Evolutionary conservation across 2,888 invertebrate genomes (phyloP).

Genomic region (Nematopogon swammerdamellus): DNA sequence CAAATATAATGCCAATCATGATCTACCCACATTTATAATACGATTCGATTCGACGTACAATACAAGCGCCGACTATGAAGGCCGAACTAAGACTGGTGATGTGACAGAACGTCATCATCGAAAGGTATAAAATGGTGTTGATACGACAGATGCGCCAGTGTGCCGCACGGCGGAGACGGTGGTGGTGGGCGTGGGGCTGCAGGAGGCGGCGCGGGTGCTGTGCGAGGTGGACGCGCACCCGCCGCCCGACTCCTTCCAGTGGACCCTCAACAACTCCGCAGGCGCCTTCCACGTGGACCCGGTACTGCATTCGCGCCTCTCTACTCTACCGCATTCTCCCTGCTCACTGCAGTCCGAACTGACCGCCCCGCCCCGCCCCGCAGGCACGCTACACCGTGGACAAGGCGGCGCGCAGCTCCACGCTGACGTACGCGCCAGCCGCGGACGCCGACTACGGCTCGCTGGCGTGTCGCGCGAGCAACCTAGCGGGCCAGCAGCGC

Average conservation of each 20-base stretch:
- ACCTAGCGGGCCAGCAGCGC: constrained; percentile 67
- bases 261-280: constrained; percentile 88
- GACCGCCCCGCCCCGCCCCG: not conserved
- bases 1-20: too few relatives aligned
- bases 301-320: too few relatives aligned
- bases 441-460: constrained; percentile 75
- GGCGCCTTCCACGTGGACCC: constrained; percentile 69
- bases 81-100: too few relatives aligned
- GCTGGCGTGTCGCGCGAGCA: constrained; percentile 70
- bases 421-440: constrained; percentile 73
- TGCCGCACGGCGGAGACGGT: constrained; percentile 72
- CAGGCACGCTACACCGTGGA: constrained; percentile 56
- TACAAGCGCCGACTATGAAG: too few relatives aligned
- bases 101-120: too few relatives aligned
- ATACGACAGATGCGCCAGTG: constrained; percentile 80
- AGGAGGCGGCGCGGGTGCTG: constrained; percentile 73
- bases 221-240: constrained; percentile 87
- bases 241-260: constrained; percentile 76
- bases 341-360: too few relatives aligned
- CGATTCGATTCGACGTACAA: too few relatives aligned
- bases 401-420: constrained; percentile 53
- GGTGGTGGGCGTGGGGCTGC: constrained; percentile 80
- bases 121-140: too few relatives aligned
- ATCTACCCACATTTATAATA: too few relatives aligned
- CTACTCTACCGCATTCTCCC: too few relatives aligned